These are phyloP conservation scores for Agrilus cyanescens DNA, from an alignment of 2,888 invertebrate genomes.

Conservation along the genomic window DNA sequence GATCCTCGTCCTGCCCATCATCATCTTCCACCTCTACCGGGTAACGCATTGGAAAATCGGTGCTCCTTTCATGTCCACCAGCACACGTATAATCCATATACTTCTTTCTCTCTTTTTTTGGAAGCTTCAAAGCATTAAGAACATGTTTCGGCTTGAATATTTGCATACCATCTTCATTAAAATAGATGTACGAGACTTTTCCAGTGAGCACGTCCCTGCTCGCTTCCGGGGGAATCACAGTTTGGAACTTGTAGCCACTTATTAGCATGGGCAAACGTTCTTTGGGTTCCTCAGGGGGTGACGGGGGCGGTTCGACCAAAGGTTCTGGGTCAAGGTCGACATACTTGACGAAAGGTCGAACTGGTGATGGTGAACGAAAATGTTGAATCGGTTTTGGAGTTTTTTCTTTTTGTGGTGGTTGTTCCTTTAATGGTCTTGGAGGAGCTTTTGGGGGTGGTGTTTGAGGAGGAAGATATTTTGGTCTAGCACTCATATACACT, in stretches of 20 bases:
- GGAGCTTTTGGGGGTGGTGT: constrained; percentile 13
- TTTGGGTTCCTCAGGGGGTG: constrained; percentile 11
- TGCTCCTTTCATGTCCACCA: constrained; percentile 28
- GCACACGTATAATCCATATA: constrained; percentile 30
- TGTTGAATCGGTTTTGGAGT: constrained; percentile 7
- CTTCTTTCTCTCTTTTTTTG: constrained; percentile 40
- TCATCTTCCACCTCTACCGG: constrained; percentile 19
- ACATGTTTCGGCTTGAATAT: constrained; percentile 65
- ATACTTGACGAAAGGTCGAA: constrained; percentile 3
- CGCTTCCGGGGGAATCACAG: constrained; percentile 65
- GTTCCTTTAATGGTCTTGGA: constrained; percentile 15
- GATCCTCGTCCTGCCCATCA: constrained; percentile 24
- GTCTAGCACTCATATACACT: constrained; percentile 24
- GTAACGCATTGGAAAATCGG: constrained; percentile 15
- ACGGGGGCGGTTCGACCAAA: constrained; percentile 4
- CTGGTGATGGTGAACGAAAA: constrained; percentile 10
- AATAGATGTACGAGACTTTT: constrained; percentile 60
- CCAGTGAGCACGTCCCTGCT: constrained; percentile 64
- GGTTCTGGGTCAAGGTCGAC: constrained; percentile 2
- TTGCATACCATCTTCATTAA: constrained; percentile 56
- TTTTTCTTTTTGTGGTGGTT: not conserved
- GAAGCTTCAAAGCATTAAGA: constrained; percentile 58
- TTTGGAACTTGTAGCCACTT: constrained; percentile 47
- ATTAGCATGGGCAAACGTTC: constrained; percentile 25
- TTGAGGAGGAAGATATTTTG: constrained; percentile 11